Conservation (phyloP, 2,797 vertebrate genomes). For the Chelon labrosus region DNA sequence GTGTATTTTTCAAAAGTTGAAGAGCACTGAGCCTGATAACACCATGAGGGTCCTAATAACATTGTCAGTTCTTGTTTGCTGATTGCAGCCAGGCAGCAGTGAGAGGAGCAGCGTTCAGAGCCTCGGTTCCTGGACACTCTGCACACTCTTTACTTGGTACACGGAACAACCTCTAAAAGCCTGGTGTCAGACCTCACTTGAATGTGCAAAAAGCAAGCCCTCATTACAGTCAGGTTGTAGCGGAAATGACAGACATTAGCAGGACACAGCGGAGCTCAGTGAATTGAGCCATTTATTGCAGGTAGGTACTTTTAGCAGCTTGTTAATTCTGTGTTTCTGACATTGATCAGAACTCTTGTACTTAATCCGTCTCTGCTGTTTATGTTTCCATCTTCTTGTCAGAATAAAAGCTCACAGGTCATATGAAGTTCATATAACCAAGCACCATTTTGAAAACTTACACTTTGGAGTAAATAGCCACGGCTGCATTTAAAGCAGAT, state of each 20-base stretch:
- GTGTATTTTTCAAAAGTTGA: neutral
- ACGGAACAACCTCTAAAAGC: neutral
- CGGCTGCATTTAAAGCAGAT: too few species aligned
- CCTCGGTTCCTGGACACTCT: neutral
- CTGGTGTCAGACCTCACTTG: neutral
- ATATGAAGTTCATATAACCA: neutral
- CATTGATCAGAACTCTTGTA: constrained; percentile 13
- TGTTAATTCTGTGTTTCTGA: neutral
- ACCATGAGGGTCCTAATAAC: constrained; percentile 1
- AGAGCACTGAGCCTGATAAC: neutral
- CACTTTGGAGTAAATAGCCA: neutral
- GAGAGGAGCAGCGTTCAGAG: neutral
- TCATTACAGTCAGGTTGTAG: constrained; percentile 11
- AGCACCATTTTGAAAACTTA: neutral
- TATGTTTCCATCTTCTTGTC: neutral
- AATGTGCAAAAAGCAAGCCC: neutral
- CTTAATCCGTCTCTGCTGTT: neutral
- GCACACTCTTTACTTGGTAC: neutral
- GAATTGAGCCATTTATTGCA: constrained; percentile 10
- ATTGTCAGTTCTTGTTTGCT: neutral
- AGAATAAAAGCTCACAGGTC: neutral
- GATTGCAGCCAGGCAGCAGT: constrained; percentile 2
- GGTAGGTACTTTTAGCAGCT: neutral
- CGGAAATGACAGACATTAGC: constrained; percentile 30
- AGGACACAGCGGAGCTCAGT: constrained; percentile 1